These are phyloP conservation scores for Arothron firmamentum DNA, from an alignment of 2,113 vertebrate genomes.

Conservation along the genomic window DNA sequence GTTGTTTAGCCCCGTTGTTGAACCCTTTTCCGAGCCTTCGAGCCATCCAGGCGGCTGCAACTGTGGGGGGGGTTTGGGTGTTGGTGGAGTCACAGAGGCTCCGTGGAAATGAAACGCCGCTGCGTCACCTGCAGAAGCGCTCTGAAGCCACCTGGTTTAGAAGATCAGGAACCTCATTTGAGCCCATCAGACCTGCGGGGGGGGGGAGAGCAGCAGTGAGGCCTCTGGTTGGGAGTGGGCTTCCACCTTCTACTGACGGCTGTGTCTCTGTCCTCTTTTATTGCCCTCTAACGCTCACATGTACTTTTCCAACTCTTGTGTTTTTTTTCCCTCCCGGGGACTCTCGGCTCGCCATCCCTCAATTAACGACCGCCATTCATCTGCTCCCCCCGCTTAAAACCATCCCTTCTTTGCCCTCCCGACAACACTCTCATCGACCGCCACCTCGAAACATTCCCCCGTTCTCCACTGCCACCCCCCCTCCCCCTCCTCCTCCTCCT, in stretches of 20 bases:
- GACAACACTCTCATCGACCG: slow-evolving; percentile 20
- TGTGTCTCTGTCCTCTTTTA: slow-evolving; percentile 20
- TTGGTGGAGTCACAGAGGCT: no score
- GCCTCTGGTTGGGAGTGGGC: slow-evolving; percentile 2
- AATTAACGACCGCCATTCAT: slow-evolving; percentile 53
- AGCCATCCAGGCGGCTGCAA: no score
- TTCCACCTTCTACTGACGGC: slow-evolving; percentile 8
- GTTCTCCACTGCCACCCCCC: slow-evolving; percentile 21
- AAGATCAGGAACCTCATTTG: no score
- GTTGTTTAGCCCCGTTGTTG: no score
- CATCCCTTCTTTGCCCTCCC: slow-evolving; percentile 19
- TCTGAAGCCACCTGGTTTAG: no score
- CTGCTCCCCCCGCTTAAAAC: slow-evolving; percentile 40
- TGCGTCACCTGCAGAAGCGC: no score
- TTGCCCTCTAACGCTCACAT: slow-evolving; percentile 45
- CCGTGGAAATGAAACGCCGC: no score
- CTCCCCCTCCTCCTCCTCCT: slow-evolving; percentile 31
- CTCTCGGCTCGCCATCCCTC: slow-evolving; percentile 19
- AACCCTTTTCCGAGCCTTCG: no score
- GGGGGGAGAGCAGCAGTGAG: no score
- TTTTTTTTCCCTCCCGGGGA: background rate
- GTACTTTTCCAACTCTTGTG: slow-evolving; percentile 55
- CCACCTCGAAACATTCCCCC: slow-evolving; percentile 44
- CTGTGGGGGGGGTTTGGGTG: no score
- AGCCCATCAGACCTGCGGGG: no score